Evolutionary conservation across 2,797 vertebrate genomes (phyloP), one percentile per base, ranked within the genome.

Genomic region (Vespertilio murinus): DNA sequence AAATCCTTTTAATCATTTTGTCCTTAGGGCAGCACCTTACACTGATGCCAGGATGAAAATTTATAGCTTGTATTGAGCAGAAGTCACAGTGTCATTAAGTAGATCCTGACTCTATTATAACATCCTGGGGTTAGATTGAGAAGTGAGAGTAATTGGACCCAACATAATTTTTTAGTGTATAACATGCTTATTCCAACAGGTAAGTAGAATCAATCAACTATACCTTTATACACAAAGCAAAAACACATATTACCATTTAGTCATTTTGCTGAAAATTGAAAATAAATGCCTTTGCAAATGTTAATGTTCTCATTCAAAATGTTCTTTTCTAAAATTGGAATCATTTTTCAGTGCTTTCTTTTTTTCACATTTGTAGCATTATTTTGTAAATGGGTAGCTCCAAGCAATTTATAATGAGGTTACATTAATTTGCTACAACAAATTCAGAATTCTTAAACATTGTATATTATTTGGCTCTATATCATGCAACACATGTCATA

Each of bases 321-420:
- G 96, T 96, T 97, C 95, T 96, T 94, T 95, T 97, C 93, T 96
- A 95, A 97, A 97, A 96, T 94, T 93, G 95, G 95, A 97, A 96
- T 95, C 91, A 91, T 89, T 96, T 96, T n/a, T 92, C 90, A 88
- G 28, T 93, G 90, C 78, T 86, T 96, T 93, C n/a, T 0, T 92
- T 96, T 96, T 94, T 96, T 94, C 88, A 92, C 92, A 88, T 95
- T 95, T 88, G 59, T 96, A 90, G 61, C 71, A 94, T 96, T 97
- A 95, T 97, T 97, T 96, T 93, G 92, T 96, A 97, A 97, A 97
- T 96, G 93, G 90, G 70, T 97, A 82, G 88, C 96, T 96, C 75
- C 64, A 95, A 97, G 95, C 84, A 96, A 91, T 97, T 96, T 96
- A 92, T 97, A 96, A 97, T 96, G 95, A 94, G 84, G 93, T 95